Evolutionary conservation across 1,140 invertebrate genomes (phyloP), one percentile per base, ranked within the genome.

Genomic region (Megalonaias nervosa): DNA sequence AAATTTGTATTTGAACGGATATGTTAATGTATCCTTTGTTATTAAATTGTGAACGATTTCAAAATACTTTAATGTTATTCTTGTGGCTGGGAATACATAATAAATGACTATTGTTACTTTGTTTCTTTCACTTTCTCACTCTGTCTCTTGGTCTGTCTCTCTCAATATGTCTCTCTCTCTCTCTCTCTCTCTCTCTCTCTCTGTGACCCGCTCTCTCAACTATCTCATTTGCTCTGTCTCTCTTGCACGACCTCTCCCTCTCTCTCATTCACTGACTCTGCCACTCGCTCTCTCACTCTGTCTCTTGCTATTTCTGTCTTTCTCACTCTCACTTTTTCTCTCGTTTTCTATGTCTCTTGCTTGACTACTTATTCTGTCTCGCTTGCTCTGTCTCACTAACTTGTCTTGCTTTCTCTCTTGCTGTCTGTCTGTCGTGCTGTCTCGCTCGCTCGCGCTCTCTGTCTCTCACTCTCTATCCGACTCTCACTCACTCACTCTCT

Each of bases 401-500:
- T 48, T 21, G 14, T 48, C 13, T 48, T 21, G 14, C 67, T 48
- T 21, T 48, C 38, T 48, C 38, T 48, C 38, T 12, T 21, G 14
- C 67, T 48, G 26, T 68, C 38, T 31, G 9, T 68, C 38, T 48
- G 26, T 48, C 38, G 2, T 12, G 3, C 11, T 62, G 17, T 64
- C 31, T 58, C 31, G 57, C 16, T 19, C 69, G 64, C 13, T 64
- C 71, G 67, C 70, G 73, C 70, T 73, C 70, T 66, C 48, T 77
- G 55, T 68, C 66, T 79, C 71, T 74, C 71, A 62, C 57, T 74
- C 71, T 74, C 71, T 69, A 71, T 79, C 66, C 65, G 23, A 68
- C 71, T 69, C 77, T 65, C 68, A 64, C 60, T 66, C 60, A 65
- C 75, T 72, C 68, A 55, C 61, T 65, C 75, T 71, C 58, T 31